These are phyloP conservation scores for Xenopus petersii DNA, from an alignment of 2,797 vertebrate species.

Conservation along the genomic window DNA sequence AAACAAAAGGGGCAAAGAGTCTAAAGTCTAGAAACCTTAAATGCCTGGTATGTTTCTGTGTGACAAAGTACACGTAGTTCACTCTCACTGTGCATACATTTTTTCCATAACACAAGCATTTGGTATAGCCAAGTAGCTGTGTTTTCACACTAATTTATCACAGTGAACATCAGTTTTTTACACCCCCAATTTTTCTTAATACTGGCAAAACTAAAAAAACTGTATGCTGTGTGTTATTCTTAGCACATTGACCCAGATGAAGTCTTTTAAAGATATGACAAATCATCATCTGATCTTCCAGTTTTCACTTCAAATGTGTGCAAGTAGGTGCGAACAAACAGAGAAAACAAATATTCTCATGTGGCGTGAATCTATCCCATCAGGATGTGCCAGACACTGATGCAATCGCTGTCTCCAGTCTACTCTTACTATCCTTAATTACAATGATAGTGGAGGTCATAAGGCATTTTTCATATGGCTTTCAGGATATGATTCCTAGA, in stretches of 20 bases:
- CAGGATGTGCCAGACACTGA: constrained; percentile 23
- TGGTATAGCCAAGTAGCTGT: too few species aligned
- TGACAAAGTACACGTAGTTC: too few species aligned
- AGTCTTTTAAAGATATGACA: constrained; percentile 4
- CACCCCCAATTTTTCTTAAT: not conserved
- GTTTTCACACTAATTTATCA: too few species aligned
- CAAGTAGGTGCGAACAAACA: constrained; percentile 15
- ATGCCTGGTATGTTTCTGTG: too few species aligned
- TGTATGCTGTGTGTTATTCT: not conserved
- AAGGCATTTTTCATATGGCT: too few species aligned
- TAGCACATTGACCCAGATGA: not conserved
- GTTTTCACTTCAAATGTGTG: constrained; percentile 5
- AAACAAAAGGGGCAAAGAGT: too few species aligned
- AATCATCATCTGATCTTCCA: constrained; percentile 6
- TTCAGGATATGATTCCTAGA: too few species aligned
- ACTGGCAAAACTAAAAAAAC: not conserved
- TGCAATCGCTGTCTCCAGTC: constrained; percentile 12
- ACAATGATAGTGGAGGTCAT: too few species aligned
- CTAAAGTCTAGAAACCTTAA: too few species aligned
- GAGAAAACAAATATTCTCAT: constrained; percentile 21
- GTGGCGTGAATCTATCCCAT: constrained; percentile 11
- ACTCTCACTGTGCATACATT: too few species aligned
- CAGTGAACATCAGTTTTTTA: too few species aligned
- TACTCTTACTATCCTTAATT: not conserved
- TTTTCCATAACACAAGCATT: too few species aligned